Base-by-base conservation (phyloP, 2,113 vertebrate species). In the Myrmophylax atrothorax region DNA sequence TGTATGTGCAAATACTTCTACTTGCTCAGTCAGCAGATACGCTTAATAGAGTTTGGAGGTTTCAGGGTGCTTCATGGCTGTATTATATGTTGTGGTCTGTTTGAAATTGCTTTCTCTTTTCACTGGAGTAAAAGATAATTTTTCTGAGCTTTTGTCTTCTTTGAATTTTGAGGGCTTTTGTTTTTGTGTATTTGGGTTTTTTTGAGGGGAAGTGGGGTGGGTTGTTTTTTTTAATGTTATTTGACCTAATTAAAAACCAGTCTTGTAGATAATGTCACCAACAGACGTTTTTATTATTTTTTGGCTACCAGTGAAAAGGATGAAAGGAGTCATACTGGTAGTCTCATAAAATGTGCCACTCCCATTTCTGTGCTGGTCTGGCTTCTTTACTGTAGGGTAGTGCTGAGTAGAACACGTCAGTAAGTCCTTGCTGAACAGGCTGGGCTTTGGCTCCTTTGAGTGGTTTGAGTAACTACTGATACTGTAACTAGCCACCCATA, bases 11-110 rank as follows among this genome's bases (percentile, higher is more conserved):
- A 74, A 89, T 78, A 77, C 49, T 93, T 47, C 52, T 37, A 24
- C 47, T 79, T 88, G 76, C 93, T 73, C 72, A 4, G 53, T 95
- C 92, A 95, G 94, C 96, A 95, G n/a, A 75, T 95, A 60, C n/a
- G 90, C 70, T 52, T 69, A 60, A 44, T 76, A 31, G 75, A 91
- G 38, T 96, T 93, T 91, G 87, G 44, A 91, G 75, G 75, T 38
- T 94, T 93, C 38, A 18, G 0, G 42, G 44, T 82, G 49, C 53
- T 86, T 87, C 64, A 20, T 9, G 56, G 18, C 50, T 62, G 10
- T 56, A 64, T 86, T 20, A 5, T 53, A 46, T 23, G 9, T 23
- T 53, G 29, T 66, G 22, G 37, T 90, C 16, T 75, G 24, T 56
- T 78, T 9, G 35, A 84, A 80, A 81, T 7, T 20, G 9, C n/a